Evolutionary conservation across 2,888 invertebrate genomes (phyloP), one percentile per base, ranked within the genome.

Genomic region (Gibbula magus): DNA sequence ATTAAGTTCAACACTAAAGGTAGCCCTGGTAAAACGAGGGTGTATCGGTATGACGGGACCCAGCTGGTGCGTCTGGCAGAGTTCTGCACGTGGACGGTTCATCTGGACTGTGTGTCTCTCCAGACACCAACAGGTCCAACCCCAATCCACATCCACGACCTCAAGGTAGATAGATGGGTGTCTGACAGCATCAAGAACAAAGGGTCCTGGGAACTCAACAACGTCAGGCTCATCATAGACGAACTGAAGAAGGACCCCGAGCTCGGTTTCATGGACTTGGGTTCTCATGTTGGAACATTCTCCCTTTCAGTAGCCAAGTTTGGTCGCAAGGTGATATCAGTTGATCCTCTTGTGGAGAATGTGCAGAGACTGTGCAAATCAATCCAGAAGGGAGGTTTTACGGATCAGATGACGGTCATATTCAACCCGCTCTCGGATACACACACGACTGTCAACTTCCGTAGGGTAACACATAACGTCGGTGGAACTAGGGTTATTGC

Each of bases 301-400:
- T 52, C 80, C 7, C 66, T 81, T 22, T 61, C 54, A 35, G 67
- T 75, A n/a, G 80, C 80, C 22, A 81, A 81, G 74, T 39, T 74
- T 22, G 80, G 80, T 7, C 74, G 80, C 22, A 73, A 78, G 54
- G 80, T 81, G 16, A 22, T 81, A 22, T 77, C 80, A 5, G 75
- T 81, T 16, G 80, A 81, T 20, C 78, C 77, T 20, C 56, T 81
- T n/a, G 45, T 61, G 35, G 45, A 52, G 18, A 81, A 81, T 22
- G n/a, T 81, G 3, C 75, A 78, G 75, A 73, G 78, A 52, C 54
- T 81, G 7, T 81, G 80, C 35, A 61, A 75, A 51, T 81, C 80
- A 1, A 56, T 78, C 22, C 74, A 74, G 61, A 75, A 70, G 18
- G 80, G 80, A 2, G 39, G 75, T 0, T 73, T 81, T n/a, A 78